These are phyloP conservation scores for Acanthosepion esculentum DNA, from an alignment of 2,888 invertebrate species.

Conservation along the genomic window DNA sequence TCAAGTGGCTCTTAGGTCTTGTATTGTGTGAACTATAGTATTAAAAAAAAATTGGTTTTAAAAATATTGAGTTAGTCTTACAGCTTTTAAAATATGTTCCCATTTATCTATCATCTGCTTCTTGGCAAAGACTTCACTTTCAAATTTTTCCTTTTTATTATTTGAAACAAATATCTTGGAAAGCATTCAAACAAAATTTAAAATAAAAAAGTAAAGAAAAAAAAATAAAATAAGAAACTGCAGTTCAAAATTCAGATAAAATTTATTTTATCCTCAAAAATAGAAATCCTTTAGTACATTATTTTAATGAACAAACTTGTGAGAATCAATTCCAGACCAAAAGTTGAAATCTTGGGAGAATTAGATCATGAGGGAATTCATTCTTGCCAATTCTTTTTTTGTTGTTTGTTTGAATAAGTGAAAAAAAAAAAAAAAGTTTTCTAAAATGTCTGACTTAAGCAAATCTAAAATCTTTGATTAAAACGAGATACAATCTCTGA, in stretches of 20 bases:
- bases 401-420: not conserved
- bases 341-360: not conserved
- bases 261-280: slow-evolving; percentile 23
- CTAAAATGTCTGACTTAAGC: not conserved
- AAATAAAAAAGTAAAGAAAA: not conserved
- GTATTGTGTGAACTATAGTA: too few relatives aligned
- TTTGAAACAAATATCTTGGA: too few relatives aligned
- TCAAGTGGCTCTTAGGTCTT: too few relatives aligned
- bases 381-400: not conserved
- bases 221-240: not conserved
- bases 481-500: too few relatives aligned
- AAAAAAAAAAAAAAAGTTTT: not conserved
- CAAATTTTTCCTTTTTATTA: too few relatives aligned
- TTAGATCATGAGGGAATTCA: not conserved
- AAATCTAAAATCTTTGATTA: too few relatives aligned
- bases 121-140: too few relatives aligned
- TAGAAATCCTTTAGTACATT: slow-evolving; percentile 4
- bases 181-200: too few relatives aligned
- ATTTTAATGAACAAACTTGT: not conserved
- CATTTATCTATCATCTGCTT: too few relatives aligned
- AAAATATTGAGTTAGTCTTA: too few relatives aligned
- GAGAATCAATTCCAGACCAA: not conserved
- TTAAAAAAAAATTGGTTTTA: too few relatives aligned
- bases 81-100: too few relatives aligned
- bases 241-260: not conserved